A percentile compares a stretch with the other conserved stretches of the same genome.
Evolutionary conservation across 2,797 vertebrate species (phyloP).

Genomic region (Vireo griseus): DNA sequence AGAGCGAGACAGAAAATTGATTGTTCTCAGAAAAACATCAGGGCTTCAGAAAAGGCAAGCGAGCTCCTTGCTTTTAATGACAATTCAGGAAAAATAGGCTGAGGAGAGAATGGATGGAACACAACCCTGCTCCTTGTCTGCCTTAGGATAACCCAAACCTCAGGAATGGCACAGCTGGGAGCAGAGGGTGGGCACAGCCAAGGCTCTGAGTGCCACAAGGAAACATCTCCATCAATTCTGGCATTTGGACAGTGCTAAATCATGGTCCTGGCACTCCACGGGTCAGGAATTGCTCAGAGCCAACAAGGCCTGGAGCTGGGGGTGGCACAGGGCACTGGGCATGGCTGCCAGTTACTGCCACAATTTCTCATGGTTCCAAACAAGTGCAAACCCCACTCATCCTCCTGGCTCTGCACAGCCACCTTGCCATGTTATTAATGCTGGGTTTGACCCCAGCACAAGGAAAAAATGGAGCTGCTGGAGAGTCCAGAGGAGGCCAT

Average conservation of each 20-base stretch:
- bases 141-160: not conserved
- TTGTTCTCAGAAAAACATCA: not conserved
- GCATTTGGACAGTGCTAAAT: not conserved
- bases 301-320: not conserved
- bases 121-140: not conserved
- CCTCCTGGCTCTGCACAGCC: not conserved
- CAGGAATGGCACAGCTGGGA: no score
- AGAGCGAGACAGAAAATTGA: not conserved
- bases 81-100: not conserved
- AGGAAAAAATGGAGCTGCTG: not conserved
- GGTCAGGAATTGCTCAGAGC: not conserved
- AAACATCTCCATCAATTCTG: not conserved
- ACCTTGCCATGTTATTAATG: not conserved
- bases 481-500: not conserved
- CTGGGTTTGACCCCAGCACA: not conserved
- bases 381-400: not conserved
- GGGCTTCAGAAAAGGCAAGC: not conserved
- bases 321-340: not conserved
- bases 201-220: not conserved
- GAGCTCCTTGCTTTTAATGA: not conserved
- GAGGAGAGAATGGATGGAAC: not conserved
- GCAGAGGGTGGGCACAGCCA: not conserved
- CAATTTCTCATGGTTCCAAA: not conserved
- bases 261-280: fast-evolving
- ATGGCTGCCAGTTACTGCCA: fast-evolving